Percentiles rank a stretch among this genome's conserved stretches.
These are phyloP conservation scores for Andrena bicolor DNA, from an alignment of 2,888 invertebrate species.

Conservation along the genomic window DNA sequence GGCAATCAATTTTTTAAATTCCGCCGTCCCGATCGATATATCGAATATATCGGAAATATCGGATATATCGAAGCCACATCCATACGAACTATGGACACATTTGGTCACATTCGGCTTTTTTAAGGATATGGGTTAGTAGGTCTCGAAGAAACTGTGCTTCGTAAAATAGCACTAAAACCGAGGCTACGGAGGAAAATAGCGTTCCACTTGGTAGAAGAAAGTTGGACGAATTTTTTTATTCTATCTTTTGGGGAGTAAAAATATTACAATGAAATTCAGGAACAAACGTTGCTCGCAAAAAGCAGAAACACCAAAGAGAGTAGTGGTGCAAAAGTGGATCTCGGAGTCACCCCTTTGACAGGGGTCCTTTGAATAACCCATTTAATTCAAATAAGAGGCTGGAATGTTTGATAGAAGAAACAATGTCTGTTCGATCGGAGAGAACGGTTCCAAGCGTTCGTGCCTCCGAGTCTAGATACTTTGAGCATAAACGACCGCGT, in stretches of 20 bases:
- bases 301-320: background rate
- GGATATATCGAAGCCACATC: constrained; percentile 1
- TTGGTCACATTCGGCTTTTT: constrained; percentile 42
- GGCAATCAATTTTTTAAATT: constrained; percentile 44
- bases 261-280: constrained; percentile 9
- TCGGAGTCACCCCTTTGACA: background rate
- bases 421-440: background rate
- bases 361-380: background rate
- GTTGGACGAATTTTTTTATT: background rate
- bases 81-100: constrained; percentile 4
- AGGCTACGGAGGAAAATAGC: background rate
- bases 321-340: background rate
- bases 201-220: constrained; percentile 2
- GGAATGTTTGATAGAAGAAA: background rate
- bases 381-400: background rate
- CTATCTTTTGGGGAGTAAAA: background rate
- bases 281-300: background rate
- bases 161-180: constrained; percentile 39
- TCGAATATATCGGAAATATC: background rate
- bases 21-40: constrained; percentile 12
- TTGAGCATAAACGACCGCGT: too few species aligned
- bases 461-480: background rate
- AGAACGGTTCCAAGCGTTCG: background rate
- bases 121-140: constrained; percentile 55
- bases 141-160: constrained; percentile 28